Percentiles rank a stretch among this genome's conserved stretches.
Conservation (phyloP, 2,888 invertebrate species). For the Altica lythri region DNA sequence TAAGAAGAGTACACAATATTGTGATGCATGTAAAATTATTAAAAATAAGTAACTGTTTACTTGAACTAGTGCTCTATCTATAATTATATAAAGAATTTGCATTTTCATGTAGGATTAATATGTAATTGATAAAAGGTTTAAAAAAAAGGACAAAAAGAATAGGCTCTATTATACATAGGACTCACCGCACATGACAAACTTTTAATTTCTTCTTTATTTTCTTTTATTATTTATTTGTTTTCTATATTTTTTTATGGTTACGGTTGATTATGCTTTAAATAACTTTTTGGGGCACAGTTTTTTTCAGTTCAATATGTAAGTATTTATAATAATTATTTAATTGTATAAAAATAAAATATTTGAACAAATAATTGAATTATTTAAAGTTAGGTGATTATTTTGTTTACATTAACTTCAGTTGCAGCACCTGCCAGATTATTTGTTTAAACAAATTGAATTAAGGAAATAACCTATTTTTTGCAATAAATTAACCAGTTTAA, state of each 20-base stretch:
- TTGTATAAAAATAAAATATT: too few species aligned
- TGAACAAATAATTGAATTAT: too few species aligned
- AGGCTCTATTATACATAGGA: slow-evolving; percentile 35
- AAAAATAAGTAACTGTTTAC: slow-evolving; percentile 46
- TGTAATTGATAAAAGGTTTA: slow-evolving; percentile 48
- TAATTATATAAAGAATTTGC: slow-evolving; percentile 46
- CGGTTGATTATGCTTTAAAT: background rate
- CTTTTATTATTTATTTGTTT: background rate
- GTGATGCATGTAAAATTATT: slow-evolving; percentile 53
- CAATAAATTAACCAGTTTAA: too few species aligned
- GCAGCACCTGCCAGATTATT: too few species aligned
- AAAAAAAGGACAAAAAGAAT: slow-evolving; percentile 26
- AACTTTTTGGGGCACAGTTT: background rate
- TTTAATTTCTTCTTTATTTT: slow-evolving; percentile 8
- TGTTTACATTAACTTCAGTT: too few species aligned
- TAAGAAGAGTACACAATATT: slow-evolving; percentile 44
- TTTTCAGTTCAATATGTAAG: too few species aligned
- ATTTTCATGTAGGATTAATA: slow-evolving; percentile 55
- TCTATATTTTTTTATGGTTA: background rate
- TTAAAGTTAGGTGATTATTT: too few species aligned
- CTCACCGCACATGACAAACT: slow-evolving; percentile 28
- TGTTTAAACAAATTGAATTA: too few species aligned
- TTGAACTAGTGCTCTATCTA: slow-evolving; percentile 37
- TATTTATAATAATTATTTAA: too few species aligned
- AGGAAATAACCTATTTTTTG: too few species aligned